Evolutionary conservation across 2,888 invertebrate species (phyloP).

Genomic region (Tipula helvola): DNA sequence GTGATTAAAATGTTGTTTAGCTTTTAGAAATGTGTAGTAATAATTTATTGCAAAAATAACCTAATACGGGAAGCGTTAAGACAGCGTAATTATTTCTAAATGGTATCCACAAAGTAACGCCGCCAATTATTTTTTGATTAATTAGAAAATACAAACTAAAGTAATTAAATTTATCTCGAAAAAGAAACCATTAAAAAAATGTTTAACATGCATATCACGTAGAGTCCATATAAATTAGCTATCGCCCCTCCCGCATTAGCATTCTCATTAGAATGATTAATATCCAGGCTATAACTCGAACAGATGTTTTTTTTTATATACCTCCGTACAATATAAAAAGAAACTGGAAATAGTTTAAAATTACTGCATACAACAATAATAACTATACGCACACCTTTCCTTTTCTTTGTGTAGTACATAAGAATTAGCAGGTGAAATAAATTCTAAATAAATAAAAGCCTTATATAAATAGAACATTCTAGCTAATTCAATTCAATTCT

Average conservation of each 20-base stretch:
- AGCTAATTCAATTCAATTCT: neutral
- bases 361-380: neutral
- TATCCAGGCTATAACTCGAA: neutral
- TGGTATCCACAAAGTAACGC: too few relatives aligned
- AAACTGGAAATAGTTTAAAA: neutral
- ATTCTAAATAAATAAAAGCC: neutral
- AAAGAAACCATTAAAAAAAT: neutral
- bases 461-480: neutral
- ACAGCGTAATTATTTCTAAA: too few relatives aligned
- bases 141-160: too few relatives aligned
- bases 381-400: neutral
- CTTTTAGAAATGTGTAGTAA: too few relatives aligned
- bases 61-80: too few relatives aligned
- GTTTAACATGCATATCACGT: neutral
- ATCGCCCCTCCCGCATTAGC: neutral
- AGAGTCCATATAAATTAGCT: neutral
- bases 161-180: neutral
- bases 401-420: neutral
- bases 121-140: too few relatives aligned
- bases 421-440: neutral
- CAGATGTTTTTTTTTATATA: neutral
- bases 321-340: neutral
- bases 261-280: neutral
- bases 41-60: too few relatives aligned
- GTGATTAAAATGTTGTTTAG: too few relatives aligned